Evolutionary conservation across 30 jellyfish, hydroid and myxozoan genomes (phyloP).

Genomic region (Aurelia sp.): DNA sequence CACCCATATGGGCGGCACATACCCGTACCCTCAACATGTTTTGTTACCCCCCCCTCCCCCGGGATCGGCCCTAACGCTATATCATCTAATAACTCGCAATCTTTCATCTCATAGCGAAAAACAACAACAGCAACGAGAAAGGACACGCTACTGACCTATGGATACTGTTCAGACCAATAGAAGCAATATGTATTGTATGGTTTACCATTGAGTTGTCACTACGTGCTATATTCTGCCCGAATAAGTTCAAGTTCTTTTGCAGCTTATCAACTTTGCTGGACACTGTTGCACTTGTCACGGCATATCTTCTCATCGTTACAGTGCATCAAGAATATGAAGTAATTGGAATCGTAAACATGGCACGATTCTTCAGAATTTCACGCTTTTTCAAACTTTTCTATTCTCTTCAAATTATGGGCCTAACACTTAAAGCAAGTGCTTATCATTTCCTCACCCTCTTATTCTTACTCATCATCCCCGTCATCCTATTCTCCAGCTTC

Average conservation of each 20-base stretch:
- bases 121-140: too few relatives aligned
- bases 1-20: too few relatives aligned
- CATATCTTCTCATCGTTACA: conserved; percentile 60
- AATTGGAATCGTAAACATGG: conserved; percentile 77
- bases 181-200: conserved; percentile 81
- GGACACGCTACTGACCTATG: background rate
- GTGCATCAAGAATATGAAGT: conserved; percentile 17
- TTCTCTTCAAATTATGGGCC: conserved; percentile 90
- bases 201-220: conserved; percentile 82
- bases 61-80: too few relatives aligned
- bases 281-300: conserved; percentile 80
- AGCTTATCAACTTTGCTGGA: conserved; percentile 79
- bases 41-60: too few relatives aligned
- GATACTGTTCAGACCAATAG: conserved; percentile 55
- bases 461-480: conserved; percentile 76
- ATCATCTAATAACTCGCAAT: too few relatives aligned
- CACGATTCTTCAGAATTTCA: conserved; percentile 82
- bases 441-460: conserved; percentile 81
- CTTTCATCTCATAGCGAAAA: too few relatives aligned
- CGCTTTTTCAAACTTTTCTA: conserved; percentile 83
- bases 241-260: conserved; percentile 43
- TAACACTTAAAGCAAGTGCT: conserved; percentile 93
- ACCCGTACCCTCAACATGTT: too few relatives aligned
- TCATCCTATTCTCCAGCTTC: conserved; percentile 82
- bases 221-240: conserved; percentile 74